These are phyloP conservation scores for Poecile atricapillus DNA, from an alignment of 2,113 vertebrate genomes.

Conservation along the genomic window DNA sequence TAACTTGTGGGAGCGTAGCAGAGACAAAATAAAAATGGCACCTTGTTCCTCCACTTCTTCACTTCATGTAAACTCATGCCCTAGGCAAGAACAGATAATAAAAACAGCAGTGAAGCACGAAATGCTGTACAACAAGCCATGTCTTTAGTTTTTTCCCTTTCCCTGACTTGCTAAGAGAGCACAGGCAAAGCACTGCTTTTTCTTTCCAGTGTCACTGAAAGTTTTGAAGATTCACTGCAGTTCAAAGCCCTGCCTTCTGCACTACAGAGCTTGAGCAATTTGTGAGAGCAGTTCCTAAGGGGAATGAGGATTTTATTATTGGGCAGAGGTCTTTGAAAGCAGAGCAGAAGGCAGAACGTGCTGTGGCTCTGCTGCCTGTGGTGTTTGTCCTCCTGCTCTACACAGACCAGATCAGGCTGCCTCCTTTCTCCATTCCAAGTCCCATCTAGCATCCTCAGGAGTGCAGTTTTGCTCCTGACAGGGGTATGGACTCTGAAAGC, in stretches of 20 bases:
- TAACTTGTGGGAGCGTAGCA: not conserved
- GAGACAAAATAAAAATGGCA: not conserved
- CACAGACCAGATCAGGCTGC: fast-evolving
- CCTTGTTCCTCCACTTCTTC: not conserved
- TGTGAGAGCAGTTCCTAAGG: not conserved
- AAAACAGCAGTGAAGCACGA: not conserved
- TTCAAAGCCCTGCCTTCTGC: not conserved
- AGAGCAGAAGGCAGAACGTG: not conserved
- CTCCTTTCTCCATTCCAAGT: not conserved
- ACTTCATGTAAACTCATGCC: not conserved
- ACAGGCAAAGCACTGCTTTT: not conserved
- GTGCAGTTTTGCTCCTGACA: not conserved
- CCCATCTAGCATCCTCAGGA: not conserved
- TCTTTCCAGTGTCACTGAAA: not conserved
- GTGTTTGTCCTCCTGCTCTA: fast-evolving
- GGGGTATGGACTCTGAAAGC: not conserved
- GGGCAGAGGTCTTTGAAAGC: not conserved
- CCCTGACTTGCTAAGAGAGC: not conserved
- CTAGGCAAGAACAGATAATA: not conserved
- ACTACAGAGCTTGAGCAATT: not conserved
- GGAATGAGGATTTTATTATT: not conserved
- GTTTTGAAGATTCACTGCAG: not conserved
- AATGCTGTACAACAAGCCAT: not conserved
- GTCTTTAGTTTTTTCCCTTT: not conserved
- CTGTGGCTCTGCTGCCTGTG: not conserved